Base-by-base conservation (phyloP, 1,140 invertebrate genomes). In the Pteromalus puparum region DNA sequence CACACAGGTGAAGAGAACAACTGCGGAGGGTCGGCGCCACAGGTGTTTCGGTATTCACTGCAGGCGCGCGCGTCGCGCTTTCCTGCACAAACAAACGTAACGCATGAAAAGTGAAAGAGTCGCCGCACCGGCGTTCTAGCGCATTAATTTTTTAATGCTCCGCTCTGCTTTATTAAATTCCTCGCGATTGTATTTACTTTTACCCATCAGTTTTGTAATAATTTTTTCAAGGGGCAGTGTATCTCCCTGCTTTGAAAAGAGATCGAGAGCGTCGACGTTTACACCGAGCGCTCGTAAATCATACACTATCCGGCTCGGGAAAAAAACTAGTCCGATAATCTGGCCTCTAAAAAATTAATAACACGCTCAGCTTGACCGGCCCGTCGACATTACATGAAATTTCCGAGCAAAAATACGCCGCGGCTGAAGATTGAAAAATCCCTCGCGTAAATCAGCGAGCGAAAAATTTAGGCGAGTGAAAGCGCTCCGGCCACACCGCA, bases 1-100 rank as follows among this genome's bases (percentile, higher is more conserved):
- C 38, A 42, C 15, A 30, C 68, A 70, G 68, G 68, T 70, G 68
- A 70, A 10, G 72, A 74, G 21, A 15, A 3, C 15, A 30, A 9
- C 72, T 2, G 34, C 70, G 10, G 28, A 73, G 86, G 87, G 81
- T 34, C 34, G 34, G 34, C 34, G 81, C 85, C 85, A 89, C 90
- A 91, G 90, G 90, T 91, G 90, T 90, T 89, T 90, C 89, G 89
- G 24, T 77, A 77, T 77, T 24, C 81, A 90, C 15, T 86, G 82
- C 86, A 89, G 86, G 87, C 86, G 87, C 87, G 83, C 1, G n/a
- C 48, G 13, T 87, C 87, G 48, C 86, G 72, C 68, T 84, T 74
- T 83, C 84, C 42, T 85, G 80, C 80, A 21, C 79, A 53, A 81
- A 72, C 68, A 72, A 81, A 77, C 48, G 46, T 34, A 77, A 77